Conservation (phyloP, 2,113 vertebrate species). For the Xenopus borealis region DNA sequence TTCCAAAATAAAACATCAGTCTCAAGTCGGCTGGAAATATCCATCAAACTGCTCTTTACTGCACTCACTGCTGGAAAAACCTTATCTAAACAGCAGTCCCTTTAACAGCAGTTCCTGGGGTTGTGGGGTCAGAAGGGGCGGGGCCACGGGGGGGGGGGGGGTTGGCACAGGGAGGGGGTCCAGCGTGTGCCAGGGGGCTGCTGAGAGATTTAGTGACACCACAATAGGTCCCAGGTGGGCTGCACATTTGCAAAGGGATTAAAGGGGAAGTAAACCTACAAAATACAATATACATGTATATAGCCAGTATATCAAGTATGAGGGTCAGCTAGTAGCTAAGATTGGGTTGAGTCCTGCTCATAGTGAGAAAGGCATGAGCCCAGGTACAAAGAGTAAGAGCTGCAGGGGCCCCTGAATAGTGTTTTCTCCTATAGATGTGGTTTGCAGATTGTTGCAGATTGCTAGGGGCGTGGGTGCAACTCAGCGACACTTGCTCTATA, state of each 20-base stretch:
- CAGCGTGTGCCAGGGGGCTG: slow-evolving; percentile 25
- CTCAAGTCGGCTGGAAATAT: slow-evolving; percentile 2
- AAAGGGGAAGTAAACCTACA: too few species aligned
- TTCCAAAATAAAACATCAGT: slow-evolving; percentile 35
- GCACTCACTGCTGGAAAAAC: slow-evolving; percentile 17
- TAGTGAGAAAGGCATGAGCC: too few species aligned
- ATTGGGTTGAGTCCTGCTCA: too few species aligned
- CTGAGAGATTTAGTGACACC: slow-evolving; percentile 13
- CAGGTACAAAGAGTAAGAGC: too few species aligned
- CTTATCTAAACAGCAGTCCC: slow-evolving; percentile 33
- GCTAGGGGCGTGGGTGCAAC: too few species aligned
- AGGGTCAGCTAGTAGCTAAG: too few species aligned
- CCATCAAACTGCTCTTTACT: slow-evolving; percentile 25
- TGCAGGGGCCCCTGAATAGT: too few species aligned
- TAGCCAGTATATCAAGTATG: too few species aligned
- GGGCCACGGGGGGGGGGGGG: slow-evolving; percentile 9
- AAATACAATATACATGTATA: too few species aligned
- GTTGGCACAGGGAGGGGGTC: not conserved
- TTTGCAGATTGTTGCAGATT: too few species aligned
- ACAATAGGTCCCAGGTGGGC: not conserved
- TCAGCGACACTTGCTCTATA: too few species aligned
- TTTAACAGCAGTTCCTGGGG: slow-evolving; percentile 25
- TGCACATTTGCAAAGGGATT: not conserved
- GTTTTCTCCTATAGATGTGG: too few species aligned
- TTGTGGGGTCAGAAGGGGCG: slow-evolving; percentile 16